Evolutionary conservation across 2,113 vertebrate genomes (phyloP).

Genomic region (Cochlearius cochlearius): DNA sequence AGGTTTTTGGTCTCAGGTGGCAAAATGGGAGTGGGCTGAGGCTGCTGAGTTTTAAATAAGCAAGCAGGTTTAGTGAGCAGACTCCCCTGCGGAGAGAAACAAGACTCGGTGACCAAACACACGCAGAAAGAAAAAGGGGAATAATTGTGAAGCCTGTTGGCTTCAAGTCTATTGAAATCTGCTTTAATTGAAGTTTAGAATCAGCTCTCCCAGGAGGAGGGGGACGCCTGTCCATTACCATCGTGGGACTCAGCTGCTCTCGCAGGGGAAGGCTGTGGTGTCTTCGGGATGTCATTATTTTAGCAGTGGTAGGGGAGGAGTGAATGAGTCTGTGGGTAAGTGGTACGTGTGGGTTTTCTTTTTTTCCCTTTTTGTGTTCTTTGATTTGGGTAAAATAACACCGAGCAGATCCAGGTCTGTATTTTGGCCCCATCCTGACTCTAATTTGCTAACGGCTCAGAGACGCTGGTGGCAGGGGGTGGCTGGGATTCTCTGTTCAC

Average conservation of each 20-base stretch:
- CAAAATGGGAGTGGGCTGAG: constrained; percentile 25
- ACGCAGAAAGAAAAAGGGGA: background rate
- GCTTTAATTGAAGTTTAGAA: background rate
- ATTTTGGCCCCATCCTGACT: background rate
- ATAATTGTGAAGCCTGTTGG: background rate
- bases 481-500: background rate
- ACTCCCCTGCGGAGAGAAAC: background rate
- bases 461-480: rapidly evolving
- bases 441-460: background rate
- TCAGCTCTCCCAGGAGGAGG: background rate
- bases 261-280: background rate
- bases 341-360: rapidly evolving
- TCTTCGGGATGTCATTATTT: background rate
- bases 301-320: background rate
- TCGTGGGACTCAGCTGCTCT: background rate
- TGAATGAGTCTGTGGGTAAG: background rate
- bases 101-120: background rate
- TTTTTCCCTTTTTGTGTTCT: background rate
- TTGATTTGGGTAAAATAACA: background rate
- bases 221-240: background rate
- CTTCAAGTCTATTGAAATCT: background rate
- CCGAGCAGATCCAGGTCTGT: background rate
- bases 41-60: constrained; percentile 47
- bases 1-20: constrained; percentile 42
- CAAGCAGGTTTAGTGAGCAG: background rate